Conservation (phyloP, 2,888 invertebrate genomes). For the Boloria euphrosyne region DNA sequence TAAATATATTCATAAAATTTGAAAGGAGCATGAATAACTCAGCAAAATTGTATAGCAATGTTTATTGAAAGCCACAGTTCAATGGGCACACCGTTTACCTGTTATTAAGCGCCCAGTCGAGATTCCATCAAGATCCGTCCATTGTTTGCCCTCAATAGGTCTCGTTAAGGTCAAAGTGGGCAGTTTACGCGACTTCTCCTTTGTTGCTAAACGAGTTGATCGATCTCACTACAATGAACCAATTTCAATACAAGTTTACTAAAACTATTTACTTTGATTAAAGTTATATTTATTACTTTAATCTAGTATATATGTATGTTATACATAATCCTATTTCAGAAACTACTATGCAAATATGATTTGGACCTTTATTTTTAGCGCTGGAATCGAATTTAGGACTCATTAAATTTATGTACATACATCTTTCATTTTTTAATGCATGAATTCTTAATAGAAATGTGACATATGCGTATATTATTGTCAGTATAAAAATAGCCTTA, state of each 20-base stretch:
- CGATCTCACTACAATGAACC: constrained; percentile 70
- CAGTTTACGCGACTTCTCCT: constrained; percentile 61
- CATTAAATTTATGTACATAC: too few relatives aligned
- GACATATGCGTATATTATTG: too few relatives aligned
- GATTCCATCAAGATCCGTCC: constrained; percentile 65
- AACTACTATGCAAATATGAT: too few relatives aligned
- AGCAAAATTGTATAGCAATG: constrained; percentile 7
- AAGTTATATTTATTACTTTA: not conserved
- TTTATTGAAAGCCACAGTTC: constrained; percentile 16
- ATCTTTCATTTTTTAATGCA: too few relatives aligned
- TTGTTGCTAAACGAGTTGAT: constrained; percentile 76
- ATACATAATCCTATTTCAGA: too few relatives aligned
- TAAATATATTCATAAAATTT: not conserved
- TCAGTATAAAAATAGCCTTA: too few relatives aligned
- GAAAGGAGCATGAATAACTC: not conserved
- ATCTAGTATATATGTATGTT: too few relatives aligned
- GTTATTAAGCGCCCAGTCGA: constrained; percentile 44
- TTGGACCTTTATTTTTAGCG: too few relatives aligned
- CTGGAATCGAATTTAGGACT: too few relatives aligned
- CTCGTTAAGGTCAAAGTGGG: constrained; percentile 68
- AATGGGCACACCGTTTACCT: constrained; percentile 21
- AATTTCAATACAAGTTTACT: constrained; percentile 68
- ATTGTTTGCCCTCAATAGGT: constrained; percentile 72
- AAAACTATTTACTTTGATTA: constrained; percentile 5
- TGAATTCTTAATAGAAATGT: too few relatives aligned